phyloP scores from a whole-genome alignment of 2,797 vertebrate genomes.

The Pygocentrus nattereri region DNA sequence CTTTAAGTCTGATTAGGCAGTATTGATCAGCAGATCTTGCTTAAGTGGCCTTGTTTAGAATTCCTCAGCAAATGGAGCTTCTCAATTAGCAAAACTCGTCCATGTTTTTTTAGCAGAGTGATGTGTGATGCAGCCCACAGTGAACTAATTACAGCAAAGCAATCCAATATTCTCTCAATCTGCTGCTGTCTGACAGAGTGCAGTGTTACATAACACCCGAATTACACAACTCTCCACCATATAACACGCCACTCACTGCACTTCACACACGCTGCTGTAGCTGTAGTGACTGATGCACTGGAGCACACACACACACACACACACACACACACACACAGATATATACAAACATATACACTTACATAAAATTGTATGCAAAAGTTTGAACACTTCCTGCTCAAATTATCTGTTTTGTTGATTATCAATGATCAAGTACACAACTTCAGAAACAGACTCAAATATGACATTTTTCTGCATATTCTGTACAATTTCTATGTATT shows the following conservation, averaged over 20 bases:
- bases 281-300: neutral
- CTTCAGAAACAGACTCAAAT: no score
- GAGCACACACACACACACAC: neutral
- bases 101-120: neutral
- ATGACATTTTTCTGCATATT: no score
- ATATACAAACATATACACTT: neutral
- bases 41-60: conserved; percentile 13
- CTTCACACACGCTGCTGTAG: neutral
- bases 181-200: conserved; percentile 27
- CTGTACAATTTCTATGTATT: no score
- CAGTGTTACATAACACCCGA: conserved; percentile 44
- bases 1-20: neutral
- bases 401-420: no score
- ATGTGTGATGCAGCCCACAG: conserved; percentile 1
- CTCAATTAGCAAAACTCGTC: neutral
- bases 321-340: neutral
- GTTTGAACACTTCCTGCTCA: no score
- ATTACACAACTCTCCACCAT: conserved; percentile 42
- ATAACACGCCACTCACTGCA: neutral
- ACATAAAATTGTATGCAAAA: neutral
- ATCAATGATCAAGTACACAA: no score
- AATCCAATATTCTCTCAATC: conserved; percentile 43
- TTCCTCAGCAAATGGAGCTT: neutral
- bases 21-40: neutral
- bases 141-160: conserved; percentile 19